Evolutionary conservation across 1,140 invertebrate genomes (phyloP).

Genomic region (Drosophila kohkoa): DNA sequence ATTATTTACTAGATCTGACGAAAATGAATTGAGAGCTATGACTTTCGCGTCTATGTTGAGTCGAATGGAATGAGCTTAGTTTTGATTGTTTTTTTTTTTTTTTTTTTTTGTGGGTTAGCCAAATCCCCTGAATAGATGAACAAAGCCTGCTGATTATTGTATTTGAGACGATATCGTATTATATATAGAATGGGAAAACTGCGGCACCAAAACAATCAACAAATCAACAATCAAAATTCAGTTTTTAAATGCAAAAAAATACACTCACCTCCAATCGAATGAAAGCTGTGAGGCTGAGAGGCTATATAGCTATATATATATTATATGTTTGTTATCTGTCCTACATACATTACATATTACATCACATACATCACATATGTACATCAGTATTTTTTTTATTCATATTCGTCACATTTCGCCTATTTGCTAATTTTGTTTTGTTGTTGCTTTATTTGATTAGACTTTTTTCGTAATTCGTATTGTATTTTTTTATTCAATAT

Average conservation of each 20-base stretch:
- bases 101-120: slow-evolving; percentile 2
- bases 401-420: neutral
- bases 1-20: slow-evolving; percentile 20
- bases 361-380: slow-evolving; percentile 3
- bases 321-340: neutral
- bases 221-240: neutral
- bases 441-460: neutral
- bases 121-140: slow-evolving; percentile 1
- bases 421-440: slow-evolving; percentile 12
- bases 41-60: slow-evolving; percentile 10
- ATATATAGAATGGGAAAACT: neutral
- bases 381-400: neutral
- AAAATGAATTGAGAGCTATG: slow-evolving; percentile 15
- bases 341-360: slow-evolving; percentile 1
- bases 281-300: slow-evolving; percentile 10
- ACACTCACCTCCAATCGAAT: slow-evolving; percentile 24
- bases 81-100: neutral
- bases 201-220: slow-evolving; percentile 1
- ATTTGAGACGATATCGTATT: neutral
- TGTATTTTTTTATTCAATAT: slow-evolving; percentile 28
- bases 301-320: neutral
- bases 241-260: slow-evolving; percentile 9
- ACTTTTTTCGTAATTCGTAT: slow-evolving; percentile 19
- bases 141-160: slow-evolving; percentile 28
- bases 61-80: slow-evolving; percentile 17